A percentile compares a stretch with the other conserved stretches of the same genome.
Evolutionary conservation across 2,113 vertebrate species (phyloP).

Genomic region (Phylloscopus trochilus): DNA sequence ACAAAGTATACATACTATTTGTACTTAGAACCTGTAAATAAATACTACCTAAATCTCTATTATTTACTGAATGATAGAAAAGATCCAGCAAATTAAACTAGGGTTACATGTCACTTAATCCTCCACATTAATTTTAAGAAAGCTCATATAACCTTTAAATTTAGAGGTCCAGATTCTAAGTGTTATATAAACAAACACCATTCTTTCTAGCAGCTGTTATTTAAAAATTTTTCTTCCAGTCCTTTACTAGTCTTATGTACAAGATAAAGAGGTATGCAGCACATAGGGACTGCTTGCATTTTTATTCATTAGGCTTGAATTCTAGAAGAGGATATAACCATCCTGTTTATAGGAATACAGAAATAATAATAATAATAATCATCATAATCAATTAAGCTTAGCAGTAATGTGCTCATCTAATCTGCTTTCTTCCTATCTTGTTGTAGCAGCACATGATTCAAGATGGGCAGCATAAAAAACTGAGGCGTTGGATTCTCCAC

Average conservation of each 20-base stretch:
- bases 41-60: not conserved
- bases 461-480: not conserved
- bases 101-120: not conserved
- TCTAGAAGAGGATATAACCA: accelerated
- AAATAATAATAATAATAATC: not conserved
- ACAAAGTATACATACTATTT: not conserved
- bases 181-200: not conserved
- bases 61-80: not conserved
- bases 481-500: not conserved
- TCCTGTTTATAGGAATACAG: not conserved
- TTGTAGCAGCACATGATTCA: not conserved
- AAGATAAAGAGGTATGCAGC: not conserved
- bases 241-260: not conserved
- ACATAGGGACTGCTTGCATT: not conserved
- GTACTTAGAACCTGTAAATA: not conserved
- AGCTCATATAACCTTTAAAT: conserved; percentile 1
- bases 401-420: not conserved
- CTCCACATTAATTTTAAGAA: not conserved
- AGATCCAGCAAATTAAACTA: not conserved
- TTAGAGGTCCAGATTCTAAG: not conserved
- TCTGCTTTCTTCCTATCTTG: not conserved
- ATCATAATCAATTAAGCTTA: not conserved
- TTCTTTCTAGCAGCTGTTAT: not conserved
- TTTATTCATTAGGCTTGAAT: not conserved
- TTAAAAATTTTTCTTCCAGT: not conserved